Base-by-base conservation (phyloP, 2,888 invertebrate species). In the Euplexia lucipara region DNA sequence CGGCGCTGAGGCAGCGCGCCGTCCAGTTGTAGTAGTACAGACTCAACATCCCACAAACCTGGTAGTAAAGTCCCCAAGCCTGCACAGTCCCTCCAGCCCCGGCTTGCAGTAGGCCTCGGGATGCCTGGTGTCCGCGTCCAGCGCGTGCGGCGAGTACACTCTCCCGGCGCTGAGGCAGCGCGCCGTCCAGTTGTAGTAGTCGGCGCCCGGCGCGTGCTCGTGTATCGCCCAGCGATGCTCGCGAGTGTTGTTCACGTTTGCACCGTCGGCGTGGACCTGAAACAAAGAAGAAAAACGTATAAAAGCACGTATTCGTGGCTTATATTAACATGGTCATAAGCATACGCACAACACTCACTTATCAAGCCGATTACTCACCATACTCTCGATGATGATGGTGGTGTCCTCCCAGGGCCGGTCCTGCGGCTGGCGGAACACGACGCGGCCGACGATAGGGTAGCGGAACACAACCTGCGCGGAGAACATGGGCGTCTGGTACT, bases 161-260 rank as follows among this genome's bases (percentile, higher is more conserved):
- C 86, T 87, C 6, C 98, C 98, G 0, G 98, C 96, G 78, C 98
- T 98, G 10, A 98, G 91, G 87, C 99, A 98, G 39, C 99, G 95
- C 45, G 96, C 97, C 32, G 97, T 97, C 99, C 98, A 99, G 91
- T 98, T 98, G 90, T 98, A 98, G 91, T 97, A 99, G 91, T 99
- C 99, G 68, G 96, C 96, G 18, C 98, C 98, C 0, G 98, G 98
- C 0, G 97, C 96, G 75, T 96, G 93, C 63, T 96, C 97, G 88
- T 98, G 98, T 18, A 99, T 95, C 12, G 97, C 97, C 98, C 99
- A 99, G 74, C 98, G 96, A 89, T 98, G 98, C 12, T 96, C 96
- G 45, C 95, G 95, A 0, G 97, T 97, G 88, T 97, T 97, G 88
- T 98, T 98, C 62, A 97, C 93, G 58, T 96, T 96, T 3, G 97